A percentile compares a stretch with the other conserved stretches of the same genome.
phyloP scores from a whole-genome alignment of 2,888 invertebrate species.

The Drymonia ruficornis region DNA sequence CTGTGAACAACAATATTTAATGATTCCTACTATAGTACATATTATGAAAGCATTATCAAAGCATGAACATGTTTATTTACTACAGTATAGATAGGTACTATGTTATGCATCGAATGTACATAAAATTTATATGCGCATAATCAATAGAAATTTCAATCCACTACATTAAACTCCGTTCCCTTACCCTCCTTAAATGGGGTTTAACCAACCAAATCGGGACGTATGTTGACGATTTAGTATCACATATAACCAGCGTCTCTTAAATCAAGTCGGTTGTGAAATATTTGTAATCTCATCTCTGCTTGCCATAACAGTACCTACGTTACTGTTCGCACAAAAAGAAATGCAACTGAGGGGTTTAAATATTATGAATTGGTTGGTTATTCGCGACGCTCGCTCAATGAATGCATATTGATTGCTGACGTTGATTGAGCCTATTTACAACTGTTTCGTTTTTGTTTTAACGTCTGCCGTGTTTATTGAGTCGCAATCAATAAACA shows the following conservation, averaged over 20 bases:
- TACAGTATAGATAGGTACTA: background rate
- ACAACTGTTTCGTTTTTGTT: conserved; percentile 25
- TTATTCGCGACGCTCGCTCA: conserved; percentile 31
- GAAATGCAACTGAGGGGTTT: conserved; percentile 21
- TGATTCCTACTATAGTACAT: too few species aligned
- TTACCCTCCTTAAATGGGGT: conserved; percentile 37
- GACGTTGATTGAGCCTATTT: conserved; percentile 28
- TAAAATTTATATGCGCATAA: conserved; percentile 10
- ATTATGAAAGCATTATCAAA: too few species aligned
- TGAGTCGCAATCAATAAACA: too few species aligned
- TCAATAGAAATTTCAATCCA: conserved; percentile 51
- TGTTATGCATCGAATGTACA: conserved; percentile 10
- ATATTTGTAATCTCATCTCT: conserved; percentile 41
- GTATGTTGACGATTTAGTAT: conserved; percentile 36
- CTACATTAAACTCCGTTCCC: conserved; percentile 50
- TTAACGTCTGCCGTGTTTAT: conserved; percentile 12
- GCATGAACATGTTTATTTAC: background rate
- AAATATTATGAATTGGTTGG: conserved; percentile 46
- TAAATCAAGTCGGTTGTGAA: conserved; percentile 36
- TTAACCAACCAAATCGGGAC: conserved; percentile 52
- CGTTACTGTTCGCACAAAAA: conserved; percentile 2
- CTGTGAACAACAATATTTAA: background rate
- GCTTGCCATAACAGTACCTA: conserved; percentile 14
- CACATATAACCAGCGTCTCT: conserved; percentile 29
- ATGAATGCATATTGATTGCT: conserved; percentile 49